Evolutionary conservation across 1,140 invertebrate genomes (phyloP), one percentile per base, ranked within the genome.

Genomic region (Drosophila biarmipes): DNA sequence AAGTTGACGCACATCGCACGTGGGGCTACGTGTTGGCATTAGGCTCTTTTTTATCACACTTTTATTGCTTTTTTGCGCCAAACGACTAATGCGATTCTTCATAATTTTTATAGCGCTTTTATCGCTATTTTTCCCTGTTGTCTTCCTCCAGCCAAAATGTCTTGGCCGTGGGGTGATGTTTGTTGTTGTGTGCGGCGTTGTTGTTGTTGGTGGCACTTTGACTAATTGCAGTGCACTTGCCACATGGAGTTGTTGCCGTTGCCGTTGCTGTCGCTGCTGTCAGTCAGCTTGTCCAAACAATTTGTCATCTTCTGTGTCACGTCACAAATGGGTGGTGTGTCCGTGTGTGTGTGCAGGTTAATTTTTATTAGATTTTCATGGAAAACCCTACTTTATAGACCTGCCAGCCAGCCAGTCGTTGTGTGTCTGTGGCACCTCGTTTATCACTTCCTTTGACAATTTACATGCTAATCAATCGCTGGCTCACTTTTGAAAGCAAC

Each of bases 221-320:
- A 89, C 84, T 87, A 87, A 87, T 87, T 87, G 84, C 84, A 87
- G 75, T 87, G 79, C 75, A 89, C 75, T 89, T 77, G 84, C 68
- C 63, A 66, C 84, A 64, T 66, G 75, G 35, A 84, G 80, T 80
- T 80, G 77, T 80, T 69, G 75, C 53, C 51, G 77, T 75, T 69
- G 75, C 53, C 55, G 72, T 52, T 54, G 55, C 42, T 80, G 64
- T 38, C 67, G 63, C 38, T 57, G 56, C 75, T 89, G 84, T 79
- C 84, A 89, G 67, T 87, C 84, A 89, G 68, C 54, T 58, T 68
- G 85, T 84, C 68, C 63, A 29, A 56, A 80, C 80, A 89, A 89
- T 89, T 89, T 89, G 84, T 89, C 84, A 90, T 90, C 84, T 89
- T 89, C 80, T 90, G 72, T 89, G 82, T 89, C 84, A 80, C 58